Conservation (phyloP, 2,113 vertebrate genomes). For the Pterophyllum scalare region DNA sequence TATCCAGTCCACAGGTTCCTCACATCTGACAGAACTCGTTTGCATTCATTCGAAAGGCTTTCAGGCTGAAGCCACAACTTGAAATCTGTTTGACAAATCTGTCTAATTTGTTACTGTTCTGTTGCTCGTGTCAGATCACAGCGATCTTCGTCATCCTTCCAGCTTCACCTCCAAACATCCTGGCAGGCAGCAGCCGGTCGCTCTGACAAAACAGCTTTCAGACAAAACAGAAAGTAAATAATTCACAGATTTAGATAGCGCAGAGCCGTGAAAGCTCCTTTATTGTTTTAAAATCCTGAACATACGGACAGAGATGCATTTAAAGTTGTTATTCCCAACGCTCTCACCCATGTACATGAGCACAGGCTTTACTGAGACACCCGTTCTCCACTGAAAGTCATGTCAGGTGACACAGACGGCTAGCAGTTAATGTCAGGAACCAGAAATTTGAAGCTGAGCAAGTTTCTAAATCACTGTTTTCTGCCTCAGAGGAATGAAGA, state of each 20-base stretch:
- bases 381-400: not conserved
- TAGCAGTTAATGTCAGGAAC: not conserved
- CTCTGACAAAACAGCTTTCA: slow-evolving; percentile 30
- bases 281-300: slow-evolving; percentile 2
- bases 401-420: slow-evolving; percentile 4
- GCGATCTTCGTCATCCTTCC: not conserved
- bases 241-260: slow-evolving; percentile 37
- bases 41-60: slow-evolving; percentile 14
- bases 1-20: slow-evolving; percentile 14
- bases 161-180: not conserved
- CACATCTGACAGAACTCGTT: slow-evolving; percentile 20
- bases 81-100: slow-evolving; percentile 22
- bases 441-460: slow-evolving; percentile 1
- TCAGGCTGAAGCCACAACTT: not conserved
- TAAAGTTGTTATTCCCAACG: not conserved
- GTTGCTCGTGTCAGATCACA: not conserved
- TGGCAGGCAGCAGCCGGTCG: not conserved
- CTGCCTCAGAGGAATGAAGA: slow-evolving; percentile 18
- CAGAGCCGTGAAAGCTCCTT: not conserved
- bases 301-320: not conserved
- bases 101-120: not conserved
- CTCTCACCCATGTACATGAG: not conserved
- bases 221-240: slow-evolving; percentile 46
- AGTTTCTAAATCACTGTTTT: slow-evolving; percentile 23
- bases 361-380: slow-evolving; percentile 61